A percentile compares a stretch with the other conserved stretches of the same genome.
Conservation (phyloP, 1,140 invertebrate genomes). For the Popillia japonica region DNA sequence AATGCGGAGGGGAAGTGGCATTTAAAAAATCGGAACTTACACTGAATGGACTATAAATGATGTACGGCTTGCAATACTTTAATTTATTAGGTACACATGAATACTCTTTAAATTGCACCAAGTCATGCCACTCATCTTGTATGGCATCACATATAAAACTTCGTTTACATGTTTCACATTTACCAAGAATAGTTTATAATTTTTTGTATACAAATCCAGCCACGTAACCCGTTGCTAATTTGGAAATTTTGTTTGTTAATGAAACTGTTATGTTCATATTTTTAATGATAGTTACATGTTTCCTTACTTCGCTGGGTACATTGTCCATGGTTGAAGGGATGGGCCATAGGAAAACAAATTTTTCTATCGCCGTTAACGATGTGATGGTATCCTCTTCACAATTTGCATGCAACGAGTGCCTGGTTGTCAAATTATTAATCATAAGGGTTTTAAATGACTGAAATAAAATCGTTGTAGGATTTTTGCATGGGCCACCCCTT, state of each 20-base stretch:
- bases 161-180: background rate
- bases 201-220: background rate
- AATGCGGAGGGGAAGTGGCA: too few species aligned
- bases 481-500: background rate
- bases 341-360: background rate
- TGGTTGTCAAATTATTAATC: background rate
- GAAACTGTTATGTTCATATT: background rate
- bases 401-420: background rate
- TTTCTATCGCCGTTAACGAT: background rate
- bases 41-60: too few species aligned
- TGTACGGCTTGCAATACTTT: too few species aligned
- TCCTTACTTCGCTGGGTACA: background rate
- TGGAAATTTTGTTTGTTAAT: background rate
- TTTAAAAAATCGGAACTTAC: too few species aligned
- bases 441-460: background rate
- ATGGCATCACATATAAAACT: background rate
- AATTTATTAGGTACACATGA: too few species aligned
- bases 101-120: background rate
- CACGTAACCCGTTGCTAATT: background rate
- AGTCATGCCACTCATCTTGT: background rate
- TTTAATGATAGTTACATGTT: background rate
- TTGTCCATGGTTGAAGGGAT: background rate
- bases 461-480: background rate
- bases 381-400: background rate
- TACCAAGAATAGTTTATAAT: background rate